Evolutionary conservation across 2,113 vertebrate genomes (phyloP), one percentile per base, ranked within the genome.

Genomic region (Carlito syrichta): DNA sequence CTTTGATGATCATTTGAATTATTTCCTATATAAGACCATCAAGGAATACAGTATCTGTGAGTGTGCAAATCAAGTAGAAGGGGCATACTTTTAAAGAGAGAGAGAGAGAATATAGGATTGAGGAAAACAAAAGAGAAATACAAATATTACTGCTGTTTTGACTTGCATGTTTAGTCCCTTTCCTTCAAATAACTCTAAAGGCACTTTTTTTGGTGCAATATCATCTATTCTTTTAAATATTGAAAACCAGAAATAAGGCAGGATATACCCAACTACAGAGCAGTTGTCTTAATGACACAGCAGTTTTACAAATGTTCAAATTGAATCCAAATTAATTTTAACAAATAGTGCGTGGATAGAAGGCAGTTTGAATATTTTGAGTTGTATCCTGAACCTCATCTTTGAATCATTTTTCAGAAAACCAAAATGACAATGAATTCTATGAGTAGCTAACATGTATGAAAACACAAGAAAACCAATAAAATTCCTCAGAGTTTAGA

Each of bases 401-500:
- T 60, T 87, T 63, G 13, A 85, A 71, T n/a, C 32, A 66, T 58
- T 83, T 89, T 97, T 97, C 66, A 95, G 30, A 82, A 97, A 74
- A 58, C 63, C 83, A 87, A 94, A 96, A 81, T 68, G 82, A 96
- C 50, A 66, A 0, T 9, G 32, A 96, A 79, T 84, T 48, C n/a
- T 0, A 73, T 1, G 19, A n/a, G 40, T n/a, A 89, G 32, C 50
- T 63, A 69, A 58, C 11, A 71, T 32, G 48, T 85, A 73, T 32
- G 38, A 6, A 97, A 97, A 95, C 25, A n/a, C 66, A 73, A 10
- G 50, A 19, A 6, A 89, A 84, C 38, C 60, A 62, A 20, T 85
- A 84, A 89, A 98, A 97, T 66, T 38, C 91, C 19, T 43, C 52
- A 27, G 62, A 8, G 2, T 92, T 97, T 66, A 96, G 30, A 98